Evolutionary conservation across 2,113 vertebrate genomes (phyloP), one percentile per base, ranked within the genome.

Genomic region (Grus americana): DNA sequence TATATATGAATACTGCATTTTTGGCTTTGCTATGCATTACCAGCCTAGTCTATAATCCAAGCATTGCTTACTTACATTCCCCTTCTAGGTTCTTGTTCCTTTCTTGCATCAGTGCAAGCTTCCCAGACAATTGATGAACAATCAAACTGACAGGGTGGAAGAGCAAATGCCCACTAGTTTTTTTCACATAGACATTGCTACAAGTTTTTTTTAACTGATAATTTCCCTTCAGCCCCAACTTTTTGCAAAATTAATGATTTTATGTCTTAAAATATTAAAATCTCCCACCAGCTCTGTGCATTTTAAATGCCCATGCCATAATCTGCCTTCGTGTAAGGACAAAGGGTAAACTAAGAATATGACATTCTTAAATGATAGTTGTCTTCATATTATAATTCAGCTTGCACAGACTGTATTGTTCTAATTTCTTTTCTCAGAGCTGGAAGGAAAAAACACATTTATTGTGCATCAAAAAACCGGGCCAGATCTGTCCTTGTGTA

Each of bases 181-280:
- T 89, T 97, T 95, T 94, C 79, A 87, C 42, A 91, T 18, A 97
- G 94, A 95, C 97, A 95, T 12, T 75, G 55, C 71, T 96, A 72
- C 63, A 93, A 90, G 78, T 42, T 92, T 96, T 96, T 98, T 97
- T 94, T 90, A 82, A 97, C 87, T 93, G 96, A 95, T 95, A 92
- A 97, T 97, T 97, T 98, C 78, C 91, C 96, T 97, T 97, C 62
- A 92, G 88, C 94, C 97, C 75, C 58, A 86, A 95, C 71, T 95
- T 97, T 96, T 88, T 98, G 95, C 79, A 98, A 98, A 98, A 98
- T 97, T 98, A 97, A 98, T 98, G 97, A 96, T 90, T 97, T 67
- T 86, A 52, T 95, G 96, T 96, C 95, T 96, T 98, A 90, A 98
- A 98, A 98, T 97, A 97, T 97, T 96, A 96, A 98, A 96, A 79